These are phyloP conservation scores for Pomatorhinus ruficollis DNA, from an alignment of 2,113 vertebrate species.

Conservation along the genomic window DNA sequence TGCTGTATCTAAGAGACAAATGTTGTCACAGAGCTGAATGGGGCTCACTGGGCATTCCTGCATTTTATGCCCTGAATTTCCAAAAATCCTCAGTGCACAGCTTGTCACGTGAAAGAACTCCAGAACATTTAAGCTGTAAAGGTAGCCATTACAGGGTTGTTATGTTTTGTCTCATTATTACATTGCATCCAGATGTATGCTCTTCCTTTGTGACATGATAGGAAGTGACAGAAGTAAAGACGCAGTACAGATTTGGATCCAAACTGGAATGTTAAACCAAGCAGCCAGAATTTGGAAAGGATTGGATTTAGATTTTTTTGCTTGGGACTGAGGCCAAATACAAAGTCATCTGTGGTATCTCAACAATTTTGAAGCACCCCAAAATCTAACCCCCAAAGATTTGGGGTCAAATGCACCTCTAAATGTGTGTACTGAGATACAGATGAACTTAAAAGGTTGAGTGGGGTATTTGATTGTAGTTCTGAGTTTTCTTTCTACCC, in stretches of 20 bases:
- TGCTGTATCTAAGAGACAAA: slow-evolving; percentile 69
- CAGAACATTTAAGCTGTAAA: background rate
- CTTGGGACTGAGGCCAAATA: background rate
- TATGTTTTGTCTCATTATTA: background rate
- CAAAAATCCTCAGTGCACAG: background rate
- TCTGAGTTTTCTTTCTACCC: background rate
- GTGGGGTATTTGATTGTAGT: background rate
- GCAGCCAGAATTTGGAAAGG: background rate
- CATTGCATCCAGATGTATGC: background rate
- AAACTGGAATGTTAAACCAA: background rate
- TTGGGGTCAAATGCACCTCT: background rate
- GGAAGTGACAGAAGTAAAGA: background rate
- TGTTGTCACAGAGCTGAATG: background rate
- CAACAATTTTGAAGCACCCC: background rate
- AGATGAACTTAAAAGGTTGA: background rate
- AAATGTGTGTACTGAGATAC: background rate
- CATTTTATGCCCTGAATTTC: slow-evolving; percentile 4
- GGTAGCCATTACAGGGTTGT: background rate
- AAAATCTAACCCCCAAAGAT: background rate
- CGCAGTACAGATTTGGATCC: background rate
- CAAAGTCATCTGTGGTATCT: background rate
- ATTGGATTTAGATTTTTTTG: background rate
- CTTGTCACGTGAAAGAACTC: background rate
- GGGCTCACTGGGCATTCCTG: background rate
- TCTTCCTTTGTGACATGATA: background rate